These are phyloP conservation scores for Dasyornis broadbenti DNA, from an alignment of 2,113 vertebrate genomes.

Conservation along the genomic window DNA sequence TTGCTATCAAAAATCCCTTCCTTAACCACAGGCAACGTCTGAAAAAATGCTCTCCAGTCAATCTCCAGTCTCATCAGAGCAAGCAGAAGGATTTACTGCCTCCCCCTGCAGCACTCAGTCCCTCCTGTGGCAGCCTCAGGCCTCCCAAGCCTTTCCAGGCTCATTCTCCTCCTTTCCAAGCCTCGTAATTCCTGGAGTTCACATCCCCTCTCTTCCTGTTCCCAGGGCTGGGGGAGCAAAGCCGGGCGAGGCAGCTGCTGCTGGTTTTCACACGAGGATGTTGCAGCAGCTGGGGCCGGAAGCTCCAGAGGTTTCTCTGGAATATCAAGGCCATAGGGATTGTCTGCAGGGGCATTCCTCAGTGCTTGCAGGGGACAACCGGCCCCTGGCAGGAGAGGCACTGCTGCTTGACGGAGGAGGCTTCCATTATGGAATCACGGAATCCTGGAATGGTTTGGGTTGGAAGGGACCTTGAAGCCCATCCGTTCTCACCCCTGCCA, in stretches of 20 bases:
- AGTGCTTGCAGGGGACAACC: not conserved
- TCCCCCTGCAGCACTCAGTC: not conserved
- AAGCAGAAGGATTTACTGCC: not conserved
- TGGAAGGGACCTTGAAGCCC: not conserved
- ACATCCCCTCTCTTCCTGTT: not conserved
- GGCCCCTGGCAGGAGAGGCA: not conserved
- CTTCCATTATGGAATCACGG: fast-evolving
- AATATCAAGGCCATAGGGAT: fast-evolving
- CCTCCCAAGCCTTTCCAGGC: not conserved
- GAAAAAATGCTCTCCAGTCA: not conserved
- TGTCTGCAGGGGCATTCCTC: not conserved
- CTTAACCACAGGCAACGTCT: not conserved
- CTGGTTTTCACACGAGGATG: not conserved
- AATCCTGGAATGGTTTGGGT: not conserved
- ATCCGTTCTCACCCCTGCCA: not conserved
- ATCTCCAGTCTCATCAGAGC: not conserved
- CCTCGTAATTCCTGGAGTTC: fast-evolving
- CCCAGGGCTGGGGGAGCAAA: not conserved
- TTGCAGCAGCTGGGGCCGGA: not conserved
- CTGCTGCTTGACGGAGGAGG: not conserved
- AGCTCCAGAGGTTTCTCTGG: not conserved
- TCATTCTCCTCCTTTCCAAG: not conserved
- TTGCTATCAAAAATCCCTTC: not conserved
- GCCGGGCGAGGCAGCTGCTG: not conserved
- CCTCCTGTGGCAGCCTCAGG: not conserved